Conservation (phyloP, 2,797 vertebrate species). For the Prionace glauca region DNA sequence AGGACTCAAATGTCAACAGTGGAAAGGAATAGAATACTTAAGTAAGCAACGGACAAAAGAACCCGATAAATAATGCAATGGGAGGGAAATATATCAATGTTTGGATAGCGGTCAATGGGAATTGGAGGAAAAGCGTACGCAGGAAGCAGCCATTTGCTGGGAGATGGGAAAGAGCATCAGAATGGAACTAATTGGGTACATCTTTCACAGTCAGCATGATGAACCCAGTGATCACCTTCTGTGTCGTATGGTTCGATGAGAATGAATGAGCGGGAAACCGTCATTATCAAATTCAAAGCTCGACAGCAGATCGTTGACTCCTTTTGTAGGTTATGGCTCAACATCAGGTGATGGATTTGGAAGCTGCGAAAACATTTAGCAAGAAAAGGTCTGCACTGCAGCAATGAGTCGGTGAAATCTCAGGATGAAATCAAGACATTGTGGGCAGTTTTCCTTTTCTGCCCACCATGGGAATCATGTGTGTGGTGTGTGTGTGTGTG, state of each 20-base stretch:
- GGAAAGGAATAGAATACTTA: not conserved
- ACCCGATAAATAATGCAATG: not conserved
- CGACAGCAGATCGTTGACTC: not conserved
- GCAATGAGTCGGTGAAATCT: not conserved
- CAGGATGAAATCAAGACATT: not conserved
- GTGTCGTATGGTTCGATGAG: not conserved
- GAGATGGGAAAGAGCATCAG: not conserved
- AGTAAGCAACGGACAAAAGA: not conserved
- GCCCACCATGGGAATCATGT: no score
- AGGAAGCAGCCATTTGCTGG: not conserved
- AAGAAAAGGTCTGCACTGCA: not conserved
- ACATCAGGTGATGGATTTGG: not conserved
- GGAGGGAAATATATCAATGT: not conserved
- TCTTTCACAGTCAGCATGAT: not conserved
- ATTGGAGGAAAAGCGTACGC: not conserved
- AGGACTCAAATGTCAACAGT: not conserved
- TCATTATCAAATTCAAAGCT: not conserved
- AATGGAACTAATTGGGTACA: not conserved
- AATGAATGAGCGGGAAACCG: not conserved
- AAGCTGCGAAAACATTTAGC: not conserved
- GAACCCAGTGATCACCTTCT: not conserved
- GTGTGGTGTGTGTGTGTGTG: no score
- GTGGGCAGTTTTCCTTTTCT: not conserved
- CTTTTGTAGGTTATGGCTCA: not conserved
- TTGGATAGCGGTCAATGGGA: not conserved